Evolutionary conservation across 2,888 invertebrate genomes (phyloP).

Genomic region (Omphaloscelis lunosa): DNA sequence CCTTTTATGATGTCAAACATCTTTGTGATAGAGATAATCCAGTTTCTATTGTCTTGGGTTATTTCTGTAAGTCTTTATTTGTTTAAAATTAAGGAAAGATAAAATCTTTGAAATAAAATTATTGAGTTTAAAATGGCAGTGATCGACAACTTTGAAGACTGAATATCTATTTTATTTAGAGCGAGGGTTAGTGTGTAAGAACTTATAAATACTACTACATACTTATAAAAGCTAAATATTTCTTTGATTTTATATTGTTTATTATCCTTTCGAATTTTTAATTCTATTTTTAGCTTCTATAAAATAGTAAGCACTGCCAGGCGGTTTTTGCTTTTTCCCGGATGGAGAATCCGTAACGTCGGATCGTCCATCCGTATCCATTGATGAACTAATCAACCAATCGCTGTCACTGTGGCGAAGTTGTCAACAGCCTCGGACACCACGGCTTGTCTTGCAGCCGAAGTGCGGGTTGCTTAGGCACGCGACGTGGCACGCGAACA

Average conservation of each 20-base stretch:
- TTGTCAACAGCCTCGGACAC: too few relatives aligned
- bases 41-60: slow-evolving; percentile 21
- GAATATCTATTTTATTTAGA: neutral
- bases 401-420: too few relatives aligned
- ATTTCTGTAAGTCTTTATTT: neutral
- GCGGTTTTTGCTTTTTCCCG: neutral
- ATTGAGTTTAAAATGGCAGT: neutral
- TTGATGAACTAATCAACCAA: too few relatives aligned
- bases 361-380: too few relatives aligned
- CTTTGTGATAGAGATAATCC: slow-evolving; percentile 36
- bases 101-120: neutral
- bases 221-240: neutral
- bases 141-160: neutral
- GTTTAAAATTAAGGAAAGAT: too few relatives aligned
- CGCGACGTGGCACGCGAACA: too few relatives aligned
- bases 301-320: neutral
- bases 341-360: too few relatives aligned
- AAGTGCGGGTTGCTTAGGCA: too few relatives aligned
- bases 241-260: neutral
- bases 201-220: neutral
- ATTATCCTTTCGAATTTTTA: neutral
- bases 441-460: too few relatives aligned
- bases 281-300: neutral
- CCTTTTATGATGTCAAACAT: slow-evolving; percentile 33
- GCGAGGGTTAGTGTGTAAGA: neutral